Evolutionary conservation across 1,140 invertebrate species (phyloP), one percentile per base, ranked within the genome.

Genomic region (Saccostrea echinata): DNA sequence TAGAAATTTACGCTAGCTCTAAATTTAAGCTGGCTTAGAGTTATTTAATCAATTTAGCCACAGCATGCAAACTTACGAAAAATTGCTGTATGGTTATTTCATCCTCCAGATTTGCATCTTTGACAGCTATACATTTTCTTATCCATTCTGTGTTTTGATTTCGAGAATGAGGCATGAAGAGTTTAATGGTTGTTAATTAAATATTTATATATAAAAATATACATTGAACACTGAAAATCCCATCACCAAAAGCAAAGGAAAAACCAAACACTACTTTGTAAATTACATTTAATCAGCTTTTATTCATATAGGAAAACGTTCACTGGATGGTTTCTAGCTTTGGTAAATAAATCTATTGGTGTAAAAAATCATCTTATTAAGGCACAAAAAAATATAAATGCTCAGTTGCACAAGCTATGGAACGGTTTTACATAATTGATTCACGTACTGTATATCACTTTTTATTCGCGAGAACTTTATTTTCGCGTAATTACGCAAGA

Each of bases 191-290:
- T 18, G 16, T 61, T 61, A 61, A 61, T 61, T 21, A 21, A 21
- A 21, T 57, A 18, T 21, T 21, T n/a, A n/a, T n/a, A n/a, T n/a
- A n/a, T 21, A 21, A 0, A 57, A 57, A 21, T 21, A 6, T 61
- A 61, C 6, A 61, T 0, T 21, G 55, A 13, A 61, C 55, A 61
- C 55, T 43, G 18, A 18, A 61, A 6, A 30, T 76, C 24, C 68
- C 68, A 76, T 76, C 68, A 76, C 68, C 68, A 76, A 30, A 76
- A 30, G 18, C 68, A 76, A 71, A 13, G 8, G 64, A 64, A 64
- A 64, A 71, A 71, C 64, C 27, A 24, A 18, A 21, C 13, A 13
- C 21, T 57, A n/a, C 6, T 61, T 61, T 61, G 55, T 61, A 43
- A 43, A 43, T 43, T 43, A 43, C 43, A 43, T 43, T 43, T 43